Conservation (phyloP, 2,888 invertebrate genomes). For the Acanthopleura granulata region DNA sequence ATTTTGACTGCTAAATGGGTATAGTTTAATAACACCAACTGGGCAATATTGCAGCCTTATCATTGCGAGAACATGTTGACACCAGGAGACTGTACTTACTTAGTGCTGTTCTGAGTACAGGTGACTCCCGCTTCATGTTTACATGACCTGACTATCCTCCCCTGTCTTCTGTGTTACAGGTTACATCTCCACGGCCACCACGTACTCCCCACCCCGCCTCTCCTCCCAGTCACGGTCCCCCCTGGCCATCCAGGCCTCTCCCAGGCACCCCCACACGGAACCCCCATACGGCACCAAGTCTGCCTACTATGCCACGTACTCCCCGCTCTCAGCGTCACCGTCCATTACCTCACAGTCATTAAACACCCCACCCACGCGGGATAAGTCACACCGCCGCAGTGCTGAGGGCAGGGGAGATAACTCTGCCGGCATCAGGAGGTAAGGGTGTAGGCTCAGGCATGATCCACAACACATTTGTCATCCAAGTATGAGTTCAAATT, state of each 20-base stretch:
- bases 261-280: neutral
- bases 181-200: constrained; percentile 1
- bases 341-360: neutral
- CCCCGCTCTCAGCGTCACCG: neutral
- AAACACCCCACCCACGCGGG: constrained; percentile 3
- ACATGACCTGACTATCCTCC: neutral
- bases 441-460: no score
- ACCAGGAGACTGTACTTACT: no score
- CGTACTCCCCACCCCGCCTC: constrained; percentile 1
- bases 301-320: neutral
- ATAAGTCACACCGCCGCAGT: neutral
- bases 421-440: no score
- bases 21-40: no score
- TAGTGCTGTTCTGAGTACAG: no score
- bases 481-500: no score
- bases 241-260: neutral
- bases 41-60: no score
- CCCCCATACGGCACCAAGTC: neutral
- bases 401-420: no score
- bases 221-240: neutral
- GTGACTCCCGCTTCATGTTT: no score
- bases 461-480: no score
- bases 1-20: no score
- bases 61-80: no score
- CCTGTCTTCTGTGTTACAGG: neutral